These are phyloP conservation scores for Cladorhizidae sp. DNA, from an alignment of 37 sponge, comb jelly and placozoan genomes.

Conservation along the genomic window DNA sequence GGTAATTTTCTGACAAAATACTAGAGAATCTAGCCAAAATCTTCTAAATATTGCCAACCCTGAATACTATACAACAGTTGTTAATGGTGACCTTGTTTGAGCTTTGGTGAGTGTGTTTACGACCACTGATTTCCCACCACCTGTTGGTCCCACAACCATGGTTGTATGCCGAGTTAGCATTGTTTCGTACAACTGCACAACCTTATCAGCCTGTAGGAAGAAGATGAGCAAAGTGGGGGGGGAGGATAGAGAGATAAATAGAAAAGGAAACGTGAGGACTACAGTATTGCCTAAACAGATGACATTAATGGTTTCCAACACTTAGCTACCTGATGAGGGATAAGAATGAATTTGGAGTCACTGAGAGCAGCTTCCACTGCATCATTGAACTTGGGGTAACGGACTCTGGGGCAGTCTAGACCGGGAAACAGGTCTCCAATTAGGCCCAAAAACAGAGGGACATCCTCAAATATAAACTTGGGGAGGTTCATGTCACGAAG, in stretches of 20 bases:
- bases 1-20: not conserved
- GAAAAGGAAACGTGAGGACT: too few species aligned
- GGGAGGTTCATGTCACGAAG: conserved; percentile 99
- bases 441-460: conserved; percentile 97
- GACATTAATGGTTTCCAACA: not conserved
- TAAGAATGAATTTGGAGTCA: conserved; percentile 81
- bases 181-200: conserved; percentile 99
- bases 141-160: conserved; percentile 99
- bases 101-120: conserved; percentile 94
- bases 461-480: conserved; percentile 99
- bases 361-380: conserved; percentile 89
- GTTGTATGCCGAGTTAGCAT: conserved; percentile 98
- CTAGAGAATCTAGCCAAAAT: not conserved
- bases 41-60: not conserved
- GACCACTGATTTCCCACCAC: conserved; percentile 98
- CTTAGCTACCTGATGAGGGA: conserved; percentile 83
- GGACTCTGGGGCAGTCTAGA: conserved; percentile 97
- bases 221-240: not conserved
- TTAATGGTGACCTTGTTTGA: conserved; percentile 87
- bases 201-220: conserved; percentile 86
- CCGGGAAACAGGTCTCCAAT: conserved; percentile 99
- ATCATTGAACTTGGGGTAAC: conserved; percentile 99
- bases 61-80: too few species aligned
- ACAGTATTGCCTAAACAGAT: too few species aligned
- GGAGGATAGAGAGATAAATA: too few species aligned